phyloP scores from a whole-genome alignment of 2,113 vertebrate species.

The Actenoides lindsayi region DNA sequence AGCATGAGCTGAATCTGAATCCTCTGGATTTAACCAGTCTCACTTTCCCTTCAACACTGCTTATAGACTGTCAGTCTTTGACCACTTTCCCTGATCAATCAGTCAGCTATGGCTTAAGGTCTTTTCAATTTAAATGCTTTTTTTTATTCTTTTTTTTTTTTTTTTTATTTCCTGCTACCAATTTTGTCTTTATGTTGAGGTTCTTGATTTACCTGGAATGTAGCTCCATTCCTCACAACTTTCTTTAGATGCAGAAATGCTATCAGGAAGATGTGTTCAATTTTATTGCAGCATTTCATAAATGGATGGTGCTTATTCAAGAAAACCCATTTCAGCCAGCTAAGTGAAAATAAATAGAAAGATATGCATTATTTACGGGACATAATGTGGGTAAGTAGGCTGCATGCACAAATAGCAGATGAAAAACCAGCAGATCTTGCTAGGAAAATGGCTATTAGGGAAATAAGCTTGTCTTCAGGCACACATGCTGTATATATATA shows the following conservation, averaged over 20 bases:
- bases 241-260: background rate
- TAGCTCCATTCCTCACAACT: background rate
- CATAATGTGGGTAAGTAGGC: slow-evolving; percentile 13
- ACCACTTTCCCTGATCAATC: background rate
- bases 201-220: background rate
- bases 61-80: background rate
- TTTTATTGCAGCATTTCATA: slow-evolving; percentile 41
- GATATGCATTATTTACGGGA: slow-evolving; percentile 47
- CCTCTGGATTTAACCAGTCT: background rate
- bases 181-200: background rate
- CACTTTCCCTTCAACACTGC: background rate
- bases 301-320: slow-evolving; percentile 39
- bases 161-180: background rate
- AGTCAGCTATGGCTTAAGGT: background rate
- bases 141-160: too few relatives aligned
- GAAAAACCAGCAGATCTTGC: slow-evolving; percentile 8
- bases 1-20: background rate
- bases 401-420: slow-evolving; percentile 19
- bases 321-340: slow-evolving; percentile 17
- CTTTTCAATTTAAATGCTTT: background rate
- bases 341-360: slow-evolving; percentile 63
- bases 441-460: background rate
- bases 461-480: background rate
- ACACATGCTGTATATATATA: background rate
- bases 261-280: background rate